Base-by-base conservation (phyloP, 2,888 invertebrate species). In the Megastigmus dorsalis region DNA sequence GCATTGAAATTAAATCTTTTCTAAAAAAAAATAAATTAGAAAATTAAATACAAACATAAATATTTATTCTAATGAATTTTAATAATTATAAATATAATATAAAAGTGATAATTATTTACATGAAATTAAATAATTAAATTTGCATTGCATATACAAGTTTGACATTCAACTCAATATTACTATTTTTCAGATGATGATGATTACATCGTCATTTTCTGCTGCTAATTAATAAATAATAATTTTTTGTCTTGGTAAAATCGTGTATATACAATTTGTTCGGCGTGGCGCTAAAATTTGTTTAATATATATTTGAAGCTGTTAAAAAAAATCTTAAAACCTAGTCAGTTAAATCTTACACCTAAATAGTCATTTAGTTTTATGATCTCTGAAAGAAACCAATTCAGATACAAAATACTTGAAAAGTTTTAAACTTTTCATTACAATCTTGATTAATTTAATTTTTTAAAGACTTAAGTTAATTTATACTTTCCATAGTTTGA, bases 211-310 rank as follows among this genome's bases (percentile, higher is more conserved):
- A n/a, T n/a, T n/a, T n/a, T n/a, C n/a, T n/a, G n/a, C n/a, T n/a
- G n/a, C n/a, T n/a, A n/a, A n/a, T n/a, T n/a, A n/a, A n/a, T n/a
- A n/a, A n/a, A n/a, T n/a, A n/a, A n/a, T n/a, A n/a, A n/a, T n/a
- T n/a, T n/a, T n/a, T n/a, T 23, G 7, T 41, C 18, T 41, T 28
- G 33, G 18, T 20, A 50, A 60, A 36, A 15, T 38, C 1, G 5
- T 33, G 6, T 52, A 66, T 65, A 7, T 67, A 55, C 43, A 54
- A 45, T 54, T 73, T 73, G 73, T 62, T 73, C 73, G 41, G 9
- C 13, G 30, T 55, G 28, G 38, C 60, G 54, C 30, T 50, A 55
- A n/a, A n/a, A n/a, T 18, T 3, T 18, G 15, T 38, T 38, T 38
- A 38, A 38, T 10, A 38, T 38, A 2, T 13, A 10, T 13, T 38